Conservation (phyloP, 23 tunicate genomes). For the Styela plicata region DNA sequence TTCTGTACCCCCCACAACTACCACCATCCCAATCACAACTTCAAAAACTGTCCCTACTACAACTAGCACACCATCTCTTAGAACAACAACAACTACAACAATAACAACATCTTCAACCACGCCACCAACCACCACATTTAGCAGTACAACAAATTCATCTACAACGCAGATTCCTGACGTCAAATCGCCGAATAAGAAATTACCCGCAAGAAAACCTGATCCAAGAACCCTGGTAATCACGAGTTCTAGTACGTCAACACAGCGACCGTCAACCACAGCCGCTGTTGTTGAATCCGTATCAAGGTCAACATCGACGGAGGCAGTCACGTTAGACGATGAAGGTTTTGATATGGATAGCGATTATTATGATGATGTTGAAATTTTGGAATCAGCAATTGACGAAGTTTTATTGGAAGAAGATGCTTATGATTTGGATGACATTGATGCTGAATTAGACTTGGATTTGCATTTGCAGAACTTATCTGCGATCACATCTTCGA, state of each 20-base stretch:
- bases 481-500: background rate
- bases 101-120: background rate
- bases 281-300: background rate
- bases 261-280: background rate
- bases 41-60: background rate
- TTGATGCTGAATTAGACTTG: background rate
- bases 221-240: background rate
- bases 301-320: background rate
- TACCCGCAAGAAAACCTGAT: background rate
- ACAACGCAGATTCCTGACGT: background rate
- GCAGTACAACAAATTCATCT: background rate
- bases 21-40: background rate
- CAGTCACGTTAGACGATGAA: background rate
- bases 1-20: background rate
- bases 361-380: background rate
- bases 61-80: background rate
- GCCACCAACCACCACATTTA: no score
- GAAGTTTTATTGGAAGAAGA: background rate
- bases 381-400: background rate
- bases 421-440: background rate
- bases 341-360: background rate
- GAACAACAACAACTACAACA: background rate
- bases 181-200: background rate
- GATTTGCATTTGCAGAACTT: background rate
- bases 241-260: background rate